Evolutionary conservation across 2,797 vertebrate species (phyloP).

Genomic region (Pantherophis vulpinus): DNA sequence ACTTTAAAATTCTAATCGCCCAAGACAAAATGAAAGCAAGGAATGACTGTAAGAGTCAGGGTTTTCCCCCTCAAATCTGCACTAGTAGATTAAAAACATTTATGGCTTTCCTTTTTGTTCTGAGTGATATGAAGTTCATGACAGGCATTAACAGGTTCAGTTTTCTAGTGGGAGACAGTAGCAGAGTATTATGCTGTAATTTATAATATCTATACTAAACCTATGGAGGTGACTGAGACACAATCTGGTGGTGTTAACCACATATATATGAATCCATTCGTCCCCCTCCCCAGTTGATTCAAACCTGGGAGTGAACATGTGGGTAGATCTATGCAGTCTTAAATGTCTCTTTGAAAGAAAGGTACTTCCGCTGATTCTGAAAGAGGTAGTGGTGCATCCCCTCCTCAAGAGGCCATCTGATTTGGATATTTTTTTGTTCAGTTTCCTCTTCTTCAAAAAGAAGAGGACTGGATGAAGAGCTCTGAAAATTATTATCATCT

Average conservation of each 20-base stretch:
- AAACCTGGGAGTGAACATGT: background rate
- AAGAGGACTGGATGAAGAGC: background rate
- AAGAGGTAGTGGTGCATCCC: background rate
- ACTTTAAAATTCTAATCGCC: background rate
- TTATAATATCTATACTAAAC: background rate
- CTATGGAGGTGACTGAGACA: background rate
- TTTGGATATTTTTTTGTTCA: background rate
- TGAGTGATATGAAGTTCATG: background rate
- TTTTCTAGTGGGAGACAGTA: background rate
- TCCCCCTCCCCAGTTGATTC: background rate
- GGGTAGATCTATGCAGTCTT: background rate
- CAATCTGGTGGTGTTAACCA: background rate
- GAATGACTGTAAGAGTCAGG: background rate
- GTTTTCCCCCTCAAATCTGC: background rate
- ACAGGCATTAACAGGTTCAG: background rate
- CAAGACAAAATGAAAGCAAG: slow-evolving; percentile 20
- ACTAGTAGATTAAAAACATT: background rate
- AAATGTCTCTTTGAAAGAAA: background rate
- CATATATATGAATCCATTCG: background rate
- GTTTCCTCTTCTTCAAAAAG: background rate
- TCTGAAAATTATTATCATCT: background rate
- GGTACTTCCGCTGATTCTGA: background rate
- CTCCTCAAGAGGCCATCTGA: background rate
- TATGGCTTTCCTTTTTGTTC: background rate
- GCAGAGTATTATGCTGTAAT: background rate